A percentile compares a stretch with the other conserved stretches of the same genome.
phyloP scores from a whole-genome alignment of 2,888 invertebrate species.

The Caenorhabditis parvicauda region DNA sequence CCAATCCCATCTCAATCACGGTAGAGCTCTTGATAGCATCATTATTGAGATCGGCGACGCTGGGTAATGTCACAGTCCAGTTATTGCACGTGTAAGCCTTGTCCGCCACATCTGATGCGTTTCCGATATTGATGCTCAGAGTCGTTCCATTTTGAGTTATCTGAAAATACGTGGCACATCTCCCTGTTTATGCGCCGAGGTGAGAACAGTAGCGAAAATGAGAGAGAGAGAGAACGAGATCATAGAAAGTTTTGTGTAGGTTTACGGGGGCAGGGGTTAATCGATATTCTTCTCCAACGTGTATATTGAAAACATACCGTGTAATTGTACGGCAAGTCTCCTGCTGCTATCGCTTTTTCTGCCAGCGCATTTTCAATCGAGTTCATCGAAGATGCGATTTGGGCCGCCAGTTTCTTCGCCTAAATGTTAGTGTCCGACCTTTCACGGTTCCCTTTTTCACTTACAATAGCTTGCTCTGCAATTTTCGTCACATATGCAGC shows the following conservation, averaged over 20 bases:
- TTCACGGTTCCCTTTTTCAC: not conserved
- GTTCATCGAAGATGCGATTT: conserved; percentile 27
- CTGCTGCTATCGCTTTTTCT: conserved; percentile 21
- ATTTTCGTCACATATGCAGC: conserved; percentile 42
- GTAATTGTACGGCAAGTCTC: conserved; percentile 23
- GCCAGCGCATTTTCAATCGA: conserved; percentile 33
- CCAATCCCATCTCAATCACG: conserved; percentile 15
- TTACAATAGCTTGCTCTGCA: conserved; percentile 37
- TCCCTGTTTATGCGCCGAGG: too few relatives aligned
- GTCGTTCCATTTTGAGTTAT: conserved; percentile 22
- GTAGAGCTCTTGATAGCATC: conserved; percentile 7
- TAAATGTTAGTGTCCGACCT: not conserved
- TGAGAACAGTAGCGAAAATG: too few relatives aligned
- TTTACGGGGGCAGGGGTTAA: too few relatives aligned
- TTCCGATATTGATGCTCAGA: conserved; percentile 28
- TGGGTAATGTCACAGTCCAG: conserved; percentile 30
- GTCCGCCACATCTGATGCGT: conserved; percentile 23
- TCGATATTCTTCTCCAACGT: too few relatives aligned
- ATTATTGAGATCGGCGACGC: conserved; percentile 11
- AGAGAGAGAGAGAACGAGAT: not conserved
- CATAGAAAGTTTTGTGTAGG: not conserved
- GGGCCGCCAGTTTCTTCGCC: conserved; percentile 27
- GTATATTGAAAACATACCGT: too few relatives aligned
- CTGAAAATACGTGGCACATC: conserved; percentile 5
- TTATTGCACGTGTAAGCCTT: conserved; percentile 25